Evolutionary conservation across 2,797 vertebrate species (phyloP).

Genomic region (Hapalemur alaotrensis): DNA sequence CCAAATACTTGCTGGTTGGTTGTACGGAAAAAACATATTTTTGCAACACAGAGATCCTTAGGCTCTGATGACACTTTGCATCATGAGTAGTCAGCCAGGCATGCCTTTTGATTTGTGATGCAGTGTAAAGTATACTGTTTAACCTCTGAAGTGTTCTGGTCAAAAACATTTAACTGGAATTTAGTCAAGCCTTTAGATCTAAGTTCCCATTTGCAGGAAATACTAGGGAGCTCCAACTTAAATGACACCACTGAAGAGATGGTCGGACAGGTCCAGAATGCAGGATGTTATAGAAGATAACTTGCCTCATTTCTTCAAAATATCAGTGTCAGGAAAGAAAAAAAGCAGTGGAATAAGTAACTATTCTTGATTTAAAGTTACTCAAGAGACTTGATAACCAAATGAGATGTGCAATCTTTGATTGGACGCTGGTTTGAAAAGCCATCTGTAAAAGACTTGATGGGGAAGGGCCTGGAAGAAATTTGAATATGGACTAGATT

Average conservation of each 20-base stretch:
- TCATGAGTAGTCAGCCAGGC: background rate
- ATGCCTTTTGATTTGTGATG: background rate
- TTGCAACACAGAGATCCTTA: background rate
- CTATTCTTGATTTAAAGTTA: background rate
- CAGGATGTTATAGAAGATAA: background rate
- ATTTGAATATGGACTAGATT: background rate
- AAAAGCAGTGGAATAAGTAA: background rate
- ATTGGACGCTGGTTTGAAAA: background rate
- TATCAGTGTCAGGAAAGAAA: background rate
- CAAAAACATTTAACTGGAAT: background rate
- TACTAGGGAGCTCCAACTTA: background rate
- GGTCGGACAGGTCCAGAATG: background rate
- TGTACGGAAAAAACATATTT: background rate
- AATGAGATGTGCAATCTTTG: background rate
- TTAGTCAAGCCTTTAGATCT: background rate
- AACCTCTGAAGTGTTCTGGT: background rate
- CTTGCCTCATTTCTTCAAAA: background rate
- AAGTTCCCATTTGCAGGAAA: background rate
- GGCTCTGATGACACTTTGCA: background rate
- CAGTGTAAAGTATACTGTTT: background rate
- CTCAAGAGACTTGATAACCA: background rate
- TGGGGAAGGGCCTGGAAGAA: background rate
- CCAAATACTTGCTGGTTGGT: background rate
- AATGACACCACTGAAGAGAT: background rate
- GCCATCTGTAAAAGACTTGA: background rate